Evolutionary conservation across 2,113 vertebrate genomes (phyloP), one percentile per base, ranked within the genome.

Genomic region (Ramphastos sulfuratus): DNA sequence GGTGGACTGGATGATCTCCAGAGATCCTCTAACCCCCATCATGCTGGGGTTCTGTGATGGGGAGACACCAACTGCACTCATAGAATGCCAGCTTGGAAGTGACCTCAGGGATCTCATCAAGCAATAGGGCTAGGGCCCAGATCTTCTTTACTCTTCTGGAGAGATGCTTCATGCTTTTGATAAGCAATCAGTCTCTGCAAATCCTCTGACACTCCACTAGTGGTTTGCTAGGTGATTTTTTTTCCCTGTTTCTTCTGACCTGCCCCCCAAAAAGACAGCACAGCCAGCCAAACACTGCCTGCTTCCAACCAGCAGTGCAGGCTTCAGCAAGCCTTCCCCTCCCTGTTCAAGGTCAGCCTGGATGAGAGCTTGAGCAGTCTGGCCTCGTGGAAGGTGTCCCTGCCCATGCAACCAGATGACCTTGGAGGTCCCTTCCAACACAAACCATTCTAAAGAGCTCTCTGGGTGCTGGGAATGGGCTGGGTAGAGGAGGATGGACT

Each of bases 281-380:
- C 2, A 4, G 60, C 4, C n/a, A 69, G 70, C 24, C 16, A 18
- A 33, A 28, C 0, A 0, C 46, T 59, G 35, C 54, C 50, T 8
- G 69, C 70, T 78, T 58, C 50, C 30, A 33, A 11, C 25, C 46
- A 42, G 46, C 54, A 19, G 9, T 2, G 7, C 30, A 5, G 61
- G 19, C 23, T 14, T 1, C 7, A 64, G 39, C 10, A 3, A 25
- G 59, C 0, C 50, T 52, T 52, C 23, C 50, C 23, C 23, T 25
- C 50, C 50, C 50, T 52, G 24, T 24, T 25, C 50, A 52, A 24
- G 50, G 50, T 24, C 50, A 52, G 23, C 12, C 23, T 24, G 50
- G 50, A 25, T 52, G 23, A 52, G 50, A 52, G 23, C 23, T 52
- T 13, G 50, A 52, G 50, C 50, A 24, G 24, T 23, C 23, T 52